Evolutionary conservation across 2,797 vertebrate genomes (phyloP).

Genomic region (Premnoplex brunnescens): DNA sequence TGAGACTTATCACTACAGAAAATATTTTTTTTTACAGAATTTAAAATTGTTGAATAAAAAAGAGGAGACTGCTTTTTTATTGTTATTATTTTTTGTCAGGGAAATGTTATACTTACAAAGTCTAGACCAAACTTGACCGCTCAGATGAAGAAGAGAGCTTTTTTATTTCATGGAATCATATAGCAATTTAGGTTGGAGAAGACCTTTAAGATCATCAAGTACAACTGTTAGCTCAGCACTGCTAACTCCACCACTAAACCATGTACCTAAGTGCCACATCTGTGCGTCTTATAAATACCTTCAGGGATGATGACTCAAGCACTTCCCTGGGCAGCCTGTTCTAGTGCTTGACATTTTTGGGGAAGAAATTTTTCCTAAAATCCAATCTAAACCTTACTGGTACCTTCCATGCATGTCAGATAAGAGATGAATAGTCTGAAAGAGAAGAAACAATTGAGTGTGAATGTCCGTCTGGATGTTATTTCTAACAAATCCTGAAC

Average conservation of each 20-base stretch:
- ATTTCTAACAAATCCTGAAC: background rate
- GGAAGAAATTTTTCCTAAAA: background rate
- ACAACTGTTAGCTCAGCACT: accelerated
- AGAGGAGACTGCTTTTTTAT: accelerated
- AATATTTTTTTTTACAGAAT: background rate
- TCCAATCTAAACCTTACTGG: background rate
- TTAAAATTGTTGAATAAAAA: background rate
- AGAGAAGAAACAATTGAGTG: background rate
- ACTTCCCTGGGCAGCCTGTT: background rate
- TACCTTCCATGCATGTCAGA: background rate
- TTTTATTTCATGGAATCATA: background rate
- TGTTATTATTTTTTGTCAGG: background rate
- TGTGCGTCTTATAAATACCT: background rate
- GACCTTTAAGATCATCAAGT: background rate
- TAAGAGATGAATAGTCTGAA: background rate
- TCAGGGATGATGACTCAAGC: background rate
- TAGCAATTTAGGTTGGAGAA: background rate
- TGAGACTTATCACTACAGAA: background rate
- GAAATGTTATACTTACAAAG: background rate
- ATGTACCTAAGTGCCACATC: no score
- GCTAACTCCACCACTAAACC: background rate
- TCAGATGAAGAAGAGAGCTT: background rate
- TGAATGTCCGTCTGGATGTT: accelerated
- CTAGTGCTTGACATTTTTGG: accelerated
- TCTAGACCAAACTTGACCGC: background rate